Conservation (phyloP, 2,888 invertebrate genomes). For the Galerucella calmariensis region DNA sequence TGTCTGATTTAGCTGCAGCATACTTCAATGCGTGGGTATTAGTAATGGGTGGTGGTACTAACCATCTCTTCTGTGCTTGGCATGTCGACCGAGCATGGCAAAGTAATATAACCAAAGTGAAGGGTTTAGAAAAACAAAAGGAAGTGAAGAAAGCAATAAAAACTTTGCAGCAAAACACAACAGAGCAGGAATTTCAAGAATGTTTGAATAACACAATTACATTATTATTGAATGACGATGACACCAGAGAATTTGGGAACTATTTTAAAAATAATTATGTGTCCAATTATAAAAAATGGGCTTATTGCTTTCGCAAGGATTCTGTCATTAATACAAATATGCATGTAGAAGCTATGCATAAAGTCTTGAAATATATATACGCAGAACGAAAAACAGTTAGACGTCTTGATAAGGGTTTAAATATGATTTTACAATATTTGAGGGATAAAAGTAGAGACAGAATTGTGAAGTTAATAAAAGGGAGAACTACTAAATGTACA, state of each 20-base stretch:
- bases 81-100: conserved; percentile 33
- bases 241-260: conserved; percentile 32
- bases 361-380: conserved; percentile 46
- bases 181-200: conserved; percentile 4
- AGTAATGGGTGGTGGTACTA: conserved; percentile 19
- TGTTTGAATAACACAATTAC: conserved; percentile 4
- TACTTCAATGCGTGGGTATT: conserved; percentile 39
- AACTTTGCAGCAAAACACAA: conserved; percentile 10
- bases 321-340: conserved; percentile 39
- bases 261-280: conserved; percentile 39
- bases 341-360: conserved; percentile 38
- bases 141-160: conserved; percentile 10
- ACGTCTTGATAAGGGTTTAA: neutral
- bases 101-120: conserved; percentile 26
- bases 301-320: conserved; percentile 38
- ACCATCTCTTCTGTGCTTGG: conserved; percentile 31
- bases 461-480: neutral
- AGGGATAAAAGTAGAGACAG: neutral
- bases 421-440: neutral
- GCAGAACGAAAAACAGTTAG: conserved; percentile 42
- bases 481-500: neutral
- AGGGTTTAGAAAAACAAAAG: conserved; percentile 18
- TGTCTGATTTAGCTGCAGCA: neutral
- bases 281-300: conserved; percentile 34
- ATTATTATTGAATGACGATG: neutral